These are phyloP conservation scores for Merops nubicus DNA, from an alignment of 2,113 vertebrate genomes.

Conservation along the genomic window DNA sequence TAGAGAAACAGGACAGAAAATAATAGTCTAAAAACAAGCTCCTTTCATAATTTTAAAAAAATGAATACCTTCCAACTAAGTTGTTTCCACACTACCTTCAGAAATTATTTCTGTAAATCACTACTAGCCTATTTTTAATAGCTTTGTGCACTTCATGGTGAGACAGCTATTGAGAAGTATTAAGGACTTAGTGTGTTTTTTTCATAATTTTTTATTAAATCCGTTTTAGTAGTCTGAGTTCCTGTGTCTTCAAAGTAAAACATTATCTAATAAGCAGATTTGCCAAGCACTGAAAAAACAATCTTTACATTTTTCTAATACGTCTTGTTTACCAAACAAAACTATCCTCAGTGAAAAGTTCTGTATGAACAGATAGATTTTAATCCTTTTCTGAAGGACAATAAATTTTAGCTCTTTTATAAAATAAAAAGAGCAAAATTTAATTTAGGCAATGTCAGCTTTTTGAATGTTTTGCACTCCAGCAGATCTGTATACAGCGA, in stretches of 20 bases:
- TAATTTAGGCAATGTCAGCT: background rate
- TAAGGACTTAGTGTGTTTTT: background rate
- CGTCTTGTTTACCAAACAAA: background rate
- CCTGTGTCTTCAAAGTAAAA: background rate
- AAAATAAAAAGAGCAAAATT: background rate
- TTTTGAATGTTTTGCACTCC: background rate
- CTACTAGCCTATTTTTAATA: background rate
- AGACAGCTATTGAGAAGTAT: background rate
- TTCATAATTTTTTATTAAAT: background rate
- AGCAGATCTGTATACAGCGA: background rate
- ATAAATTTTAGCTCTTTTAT: background rate
- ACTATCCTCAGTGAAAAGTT: background rate
- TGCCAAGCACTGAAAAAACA: background rate
- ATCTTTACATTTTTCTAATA: background rate
- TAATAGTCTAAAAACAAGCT: background rate
- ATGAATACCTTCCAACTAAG: background rate
- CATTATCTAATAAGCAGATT: background rate
- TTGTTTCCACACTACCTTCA: background rate
- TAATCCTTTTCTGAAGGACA: background rate
- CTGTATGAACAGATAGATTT: background rate
- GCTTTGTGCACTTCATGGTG: background rate
- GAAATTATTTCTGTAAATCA: constrained; percentile 12
- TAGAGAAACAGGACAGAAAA: background rate
- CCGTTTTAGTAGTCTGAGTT: background rate
- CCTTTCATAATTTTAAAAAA: background rate